A percentile compares a stretch with the other conserved stretches of the same genome.
Evolutionary conservation across 2,888 invertebrate genomes (phyloP).

Genomic region (Philhelius pedissequus): DNA sequence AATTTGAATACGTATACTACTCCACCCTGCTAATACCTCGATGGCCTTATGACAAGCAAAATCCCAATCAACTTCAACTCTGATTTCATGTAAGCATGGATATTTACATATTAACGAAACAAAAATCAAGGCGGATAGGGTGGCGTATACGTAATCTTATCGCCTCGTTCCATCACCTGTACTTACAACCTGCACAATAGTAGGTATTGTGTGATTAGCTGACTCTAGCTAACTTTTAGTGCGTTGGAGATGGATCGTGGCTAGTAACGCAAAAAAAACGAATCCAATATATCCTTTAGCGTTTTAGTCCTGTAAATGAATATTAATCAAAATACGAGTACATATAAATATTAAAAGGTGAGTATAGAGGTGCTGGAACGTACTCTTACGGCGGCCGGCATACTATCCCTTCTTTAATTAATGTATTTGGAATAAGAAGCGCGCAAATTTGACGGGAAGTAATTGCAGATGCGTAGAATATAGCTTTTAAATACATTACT

Average conservation of each 20-base stretch:
- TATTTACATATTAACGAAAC: conserved; percentile 35
- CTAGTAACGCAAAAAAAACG: conserved; percentile 60
- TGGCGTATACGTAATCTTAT: conserved; percentile 61
- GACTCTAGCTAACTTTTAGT: conserved; percentile 13
- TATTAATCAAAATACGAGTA: conserved; percentile 60
- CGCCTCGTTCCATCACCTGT: conserved; percentile 40
- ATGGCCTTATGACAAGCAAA: conserved; percentile 36
- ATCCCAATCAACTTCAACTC: conserved; percentile 58
- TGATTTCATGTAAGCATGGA: conserved; percentile 59
- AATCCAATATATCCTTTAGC: conserved; percentile 55
- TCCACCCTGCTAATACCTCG: conserved; percentile 40
- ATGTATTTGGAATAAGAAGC: conserved; percentile 59
- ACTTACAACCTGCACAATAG: conserved; percentile 61
- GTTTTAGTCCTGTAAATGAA: conserved; percentile 42
- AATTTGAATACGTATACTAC: conserved; percentile 48
- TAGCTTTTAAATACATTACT: conserved; percentile 67
- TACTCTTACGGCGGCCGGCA: not conserved
- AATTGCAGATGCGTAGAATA: conserved; percentile 68
- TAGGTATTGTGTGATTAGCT: conserved; percentile 58
- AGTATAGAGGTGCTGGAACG: not conserved
- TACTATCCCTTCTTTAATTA: conserved; percentile 41
- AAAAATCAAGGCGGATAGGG: conserved; percentile 9
- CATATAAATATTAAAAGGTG: not conserved
- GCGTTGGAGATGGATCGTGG: conserved; percentile 56
- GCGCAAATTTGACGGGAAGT: conserved; percentile 57